phyloP scores from a whole-genome alignment of 2,797 vertebrate genomes.

The Epinephelus awoara region DNA sequence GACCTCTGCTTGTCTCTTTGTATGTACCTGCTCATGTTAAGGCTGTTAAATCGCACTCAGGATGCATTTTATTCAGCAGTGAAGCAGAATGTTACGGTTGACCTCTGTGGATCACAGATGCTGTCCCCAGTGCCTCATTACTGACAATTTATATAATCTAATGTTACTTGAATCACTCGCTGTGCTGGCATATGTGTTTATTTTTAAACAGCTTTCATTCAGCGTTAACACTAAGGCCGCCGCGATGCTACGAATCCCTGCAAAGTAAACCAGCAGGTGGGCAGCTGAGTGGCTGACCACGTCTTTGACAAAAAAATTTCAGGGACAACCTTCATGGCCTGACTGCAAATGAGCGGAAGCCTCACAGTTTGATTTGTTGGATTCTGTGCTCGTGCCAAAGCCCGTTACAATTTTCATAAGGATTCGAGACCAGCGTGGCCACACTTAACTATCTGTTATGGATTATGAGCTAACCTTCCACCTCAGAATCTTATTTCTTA shows the following conservation, averaged over 20 bases:
- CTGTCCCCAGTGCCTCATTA: slow-evolving; percentile 68
- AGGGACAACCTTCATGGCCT: slow-evolving; percentile 36
- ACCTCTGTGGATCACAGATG: slow-evolving; percentile 64
- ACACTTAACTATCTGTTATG: slow-evolving; percentile 60
- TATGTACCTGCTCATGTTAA: slow-evolving; percentile 75
- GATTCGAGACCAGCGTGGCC: slow-evolving; percentile 44
- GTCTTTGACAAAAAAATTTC: slow-evolving; percentile 20
- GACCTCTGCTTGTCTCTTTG: slow-evolving; percentile 68
- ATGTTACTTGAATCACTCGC: slow-evolving; percentile 51
- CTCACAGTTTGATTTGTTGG: slow-evolving; percentile 62
- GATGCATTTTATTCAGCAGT: slow-evolving; percentile 58
- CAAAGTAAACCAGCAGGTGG: slow-evolving; percentile 51
- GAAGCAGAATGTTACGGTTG: slow-evolving; percentile 43
- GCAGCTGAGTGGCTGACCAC: slow-evolving; percentile 35
- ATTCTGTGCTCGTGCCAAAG: slow-evolving; percentile 51
- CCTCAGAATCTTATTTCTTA: slow-evolving; percentile 50
- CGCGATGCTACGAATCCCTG: slow-evolving; percentile 19
- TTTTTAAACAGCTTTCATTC: slow-evolving; percentile 29
- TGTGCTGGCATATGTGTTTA: slow-evolving; percentile 42
- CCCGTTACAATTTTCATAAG: slow-evolving; percentile 60
- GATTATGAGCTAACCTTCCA: slow-evolving; percentile 69
- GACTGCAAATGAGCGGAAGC: slow-evolving; percentile 59
- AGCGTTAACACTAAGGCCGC: neutral
- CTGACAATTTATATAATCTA: slow-evolving; percentile 65
- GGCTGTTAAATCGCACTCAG: slow-evolving; percentile 62